Evolutionary conservation across 2,797 vertebrate genomes (phyloP).

Genomic region (Nannoperca obscura): DNA sequence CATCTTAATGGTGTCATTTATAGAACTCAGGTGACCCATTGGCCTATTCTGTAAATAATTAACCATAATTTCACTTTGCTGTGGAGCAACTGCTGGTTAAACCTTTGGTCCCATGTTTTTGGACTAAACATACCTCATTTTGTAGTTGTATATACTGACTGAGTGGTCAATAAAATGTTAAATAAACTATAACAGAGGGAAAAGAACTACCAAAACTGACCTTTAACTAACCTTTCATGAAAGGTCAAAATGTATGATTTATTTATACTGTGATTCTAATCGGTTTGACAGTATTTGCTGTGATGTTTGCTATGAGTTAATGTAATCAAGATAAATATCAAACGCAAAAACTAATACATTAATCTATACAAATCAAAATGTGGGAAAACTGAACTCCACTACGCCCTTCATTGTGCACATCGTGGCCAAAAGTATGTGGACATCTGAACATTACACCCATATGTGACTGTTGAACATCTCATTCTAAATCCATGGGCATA

Average conservation of each 20-base stretch:
- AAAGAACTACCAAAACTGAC: neutral
- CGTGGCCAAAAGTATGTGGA: neutral
- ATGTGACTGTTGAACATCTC: neutral
- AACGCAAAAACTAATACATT: neutral
- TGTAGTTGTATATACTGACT: neutral
- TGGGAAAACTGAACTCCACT: neutral
- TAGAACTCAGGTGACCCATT: neutral
- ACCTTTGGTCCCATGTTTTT: conserved; percentile 5
- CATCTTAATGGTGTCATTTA: conserved; percentile 1
- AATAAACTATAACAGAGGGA: neutral
- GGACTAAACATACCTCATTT: neutral
- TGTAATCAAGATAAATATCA: conserved; percentile 2
- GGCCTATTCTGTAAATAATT: conserved; percentile 23
- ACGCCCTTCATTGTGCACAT: neutral
- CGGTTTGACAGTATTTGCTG: conserved; percentile 5
- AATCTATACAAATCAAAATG: neutral
- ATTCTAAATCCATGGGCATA: too few relatives aligned
- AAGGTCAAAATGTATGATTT: conserved; percentile 13
- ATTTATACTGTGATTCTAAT: neutral
- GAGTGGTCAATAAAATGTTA: conserved; percentile 1
- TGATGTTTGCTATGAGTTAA: neutral
- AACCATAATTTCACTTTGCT: neutral
- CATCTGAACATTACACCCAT: too few relatives aligned
- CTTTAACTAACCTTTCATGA: conserved; percentile 5
- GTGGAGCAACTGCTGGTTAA: neutral